Percentiles rank a stretch among this genome's conserved stretches.
Conservation (phyloP, 1,140 invertebrate species). For the Hirudo medicinalis region DNA sequence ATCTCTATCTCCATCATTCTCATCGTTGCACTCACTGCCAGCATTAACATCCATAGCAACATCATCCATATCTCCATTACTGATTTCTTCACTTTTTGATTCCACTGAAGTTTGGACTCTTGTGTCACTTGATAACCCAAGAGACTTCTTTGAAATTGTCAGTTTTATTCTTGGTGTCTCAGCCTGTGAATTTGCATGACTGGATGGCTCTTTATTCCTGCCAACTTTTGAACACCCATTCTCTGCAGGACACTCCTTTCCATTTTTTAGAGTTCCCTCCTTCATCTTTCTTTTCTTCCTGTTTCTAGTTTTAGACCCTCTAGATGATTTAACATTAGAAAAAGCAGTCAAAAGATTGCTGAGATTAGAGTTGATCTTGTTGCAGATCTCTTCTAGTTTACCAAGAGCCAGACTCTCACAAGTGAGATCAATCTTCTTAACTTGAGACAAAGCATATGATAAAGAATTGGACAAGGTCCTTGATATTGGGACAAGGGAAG, state of each 20-base stretch:
- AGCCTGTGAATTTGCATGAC: background rate
- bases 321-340: background rate
- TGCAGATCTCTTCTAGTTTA: conserved; percentile 1
- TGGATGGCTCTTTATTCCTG: background rate
- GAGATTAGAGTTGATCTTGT: background rate
- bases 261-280: background rate
- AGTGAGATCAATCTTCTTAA: background rate
- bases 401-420: background rate
- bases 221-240: background rate
- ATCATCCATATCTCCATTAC: no score
- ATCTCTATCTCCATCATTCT: conserved; percentile 11
- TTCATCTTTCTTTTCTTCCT: conserved; percentile 1
- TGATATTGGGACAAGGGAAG: background rate
- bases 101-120: background rate
- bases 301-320: background rate
- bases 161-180: conserved; percentile 5
- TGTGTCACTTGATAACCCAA: background rate
- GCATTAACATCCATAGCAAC: background rate
- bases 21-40: conserved; percentile 13
- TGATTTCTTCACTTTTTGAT: background rate
- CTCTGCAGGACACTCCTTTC: background rate
- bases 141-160: conserved; percentile 1
- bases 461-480: conserved; percentile 9
- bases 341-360: background rate
- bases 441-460: background rate